Evolutionary conservation across 2,888 invertebrate genomes (phyloP), one percentile per base, ranked within the genome.

Genomic region (Sinhomidia bicolor): DNA sequence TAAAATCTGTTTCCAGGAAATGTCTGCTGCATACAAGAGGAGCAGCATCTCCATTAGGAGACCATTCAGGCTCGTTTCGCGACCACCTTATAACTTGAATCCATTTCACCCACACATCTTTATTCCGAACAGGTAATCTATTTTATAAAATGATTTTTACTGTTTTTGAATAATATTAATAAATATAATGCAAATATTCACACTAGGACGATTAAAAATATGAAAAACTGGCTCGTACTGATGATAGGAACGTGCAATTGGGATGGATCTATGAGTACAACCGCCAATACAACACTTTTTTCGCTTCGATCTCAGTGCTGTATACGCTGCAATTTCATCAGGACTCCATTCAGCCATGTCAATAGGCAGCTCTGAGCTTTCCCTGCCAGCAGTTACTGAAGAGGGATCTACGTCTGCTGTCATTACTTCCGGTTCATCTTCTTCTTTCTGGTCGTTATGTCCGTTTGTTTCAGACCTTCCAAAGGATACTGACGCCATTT

Each of bases 261-360:
- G 89, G 23, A 89, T 79, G 4, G 87, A 87, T 54, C 68, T 84
- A 6, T 84, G 80, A n/a, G 89, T 89, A 20, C 89, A 89, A 0
- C 89, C 89, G 1, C 84, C 79, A 74, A 89, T 60, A n/a, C 84
- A 80, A 26, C 89, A 89, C 68, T 89, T 89, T 54, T 89, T 89
- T 20, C 88, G 65, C 41, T 88, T 88, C 7, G 84, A 87, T 51
- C 84, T 79, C 9, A 89, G 29, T 2, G 83, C 80, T 12, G 78
- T 80, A 17, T 89, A 89, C 3, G 87, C 87, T 20, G 84, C 87
- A 57, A 89, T 17, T 41, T 89, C 87, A 12, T 87, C 89, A 0
- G 74, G 68, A 47, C 68, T 86, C 89, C 89, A 89, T 17, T 84
- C 80, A 1, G 80, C 9, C 88, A 88, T 88, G 62, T 88, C 88